phyloP scores from a whole-genome alignment of 1,140 invertebrate genomes.

The Acromyrmex heyeri region DNA sequence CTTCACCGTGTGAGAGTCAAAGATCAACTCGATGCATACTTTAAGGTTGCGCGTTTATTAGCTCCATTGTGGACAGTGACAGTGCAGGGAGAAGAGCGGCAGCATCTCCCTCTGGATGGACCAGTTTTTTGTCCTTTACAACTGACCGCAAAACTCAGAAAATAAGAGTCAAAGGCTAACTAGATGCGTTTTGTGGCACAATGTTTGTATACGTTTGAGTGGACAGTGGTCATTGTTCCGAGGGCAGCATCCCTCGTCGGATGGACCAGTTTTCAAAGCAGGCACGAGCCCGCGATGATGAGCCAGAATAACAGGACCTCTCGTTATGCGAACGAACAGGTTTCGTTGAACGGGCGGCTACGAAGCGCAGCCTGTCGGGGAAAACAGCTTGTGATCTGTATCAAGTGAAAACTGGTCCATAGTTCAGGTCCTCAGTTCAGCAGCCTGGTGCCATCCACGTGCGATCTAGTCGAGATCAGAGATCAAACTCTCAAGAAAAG shows the following conservation, averaged over 20 bases:
- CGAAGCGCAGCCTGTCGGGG: constrained; percentile 70
- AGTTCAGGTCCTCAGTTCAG: constrained; percentile 28
- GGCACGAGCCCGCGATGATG: constrained; percentile 63
- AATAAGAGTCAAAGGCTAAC: constrained; percentile 82
- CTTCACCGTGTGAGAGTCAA: constrained; percentile 55
- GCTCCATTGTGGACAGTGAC: constrained; percentile 48
- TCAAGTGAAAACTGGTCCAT: constrained; percentile 86
- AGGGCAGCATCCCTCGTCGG: constrained; percentile 79
- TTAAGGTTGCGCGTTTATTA: constrained; percentile 66
- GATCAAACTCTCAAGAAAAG: constrained; percentile 63
- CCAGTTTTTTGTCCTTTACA: constrained; percentile 66
- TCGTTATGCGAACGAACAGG: constrained; percentile 83
- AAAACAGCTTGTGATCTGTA: constrained; percentile 80
- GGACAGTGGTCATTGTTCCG: constrained; percentile 81
- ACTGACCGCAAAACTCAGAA: constrained; percentile 61
- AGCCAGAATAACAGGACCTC: constrained; percentile 72
- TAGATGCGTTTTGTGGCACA: constrained; percentile 81
- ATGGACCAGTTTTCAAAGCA: constrained; percentile 81
- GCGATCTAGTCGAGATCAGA: constrained; percentile 64
- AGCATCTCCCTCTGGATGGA: constrained; percentile 74
- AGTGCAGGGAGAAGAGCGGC: constrained; percentile 49
- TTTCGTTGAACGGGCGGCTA: constrained; percentile 75
- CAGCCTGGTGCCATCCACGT: constrained; percentile 58
- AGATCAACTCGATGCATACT: constrained; percentile 67
- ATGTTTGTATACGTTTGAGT: constrained; percentile 75